Evolutionary conservation across 1,140 invertebrate species (phyloP).

Genomic region (Orius insidiosus): DNA sequence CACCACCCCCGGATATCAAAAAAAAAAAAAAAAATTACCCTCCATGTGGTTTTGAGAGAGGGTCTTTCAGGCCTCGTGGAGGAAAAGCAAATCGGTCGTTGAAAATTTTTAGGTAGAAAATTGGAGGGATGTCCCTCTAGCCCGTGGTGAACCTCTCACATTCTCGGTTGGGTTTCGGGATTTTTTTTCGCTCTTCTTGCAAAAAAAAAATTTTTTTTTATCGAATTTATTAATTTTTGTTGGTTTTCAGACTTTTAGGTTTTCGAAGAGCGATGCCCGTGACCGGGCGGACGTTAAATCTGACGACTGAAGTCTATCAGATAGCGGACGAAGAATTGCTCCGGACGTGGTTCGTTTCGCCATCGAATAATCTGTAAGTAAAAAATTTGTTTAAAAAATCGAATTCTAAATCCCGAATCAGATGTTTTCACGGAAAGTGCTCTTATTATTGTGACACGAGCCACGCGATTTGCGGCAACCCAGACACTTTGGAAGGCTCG

Average conservation of each 20-base stretch:
- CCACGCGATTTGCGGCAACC: constrained; percentile 92
- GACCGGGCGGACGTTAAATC: constrained; percentile 74
- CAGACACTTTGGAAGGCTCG: constrained; percentile 87
- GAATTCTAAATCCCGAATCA: constrained; percentile 20
- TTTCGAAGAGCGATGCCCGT: constrained; percentile 84
- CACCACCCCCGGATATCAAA: too few species aligned
- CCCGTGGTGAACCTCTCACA: too few species aligned
- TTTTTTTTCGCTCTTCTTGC: too few species aligned
- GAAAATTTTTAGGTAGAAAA: too few species aligned
- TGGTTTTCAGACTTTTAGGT: constrained; percentile 52
- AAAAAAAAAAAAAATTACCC: too few species aligned
- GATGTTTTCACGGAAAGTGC: constrained; percentile 87
- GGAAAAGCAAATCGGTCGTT: too few species aligned
- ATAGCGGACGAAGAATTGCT: constrained; percentile 75
- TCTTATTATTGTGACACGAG: constrained; percentile 98
- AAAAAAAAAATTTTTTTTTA: too few species aligned
- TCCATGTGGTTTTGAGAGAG: too few species aligned
- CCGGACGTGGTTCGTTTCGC: constrained; percentile 90
- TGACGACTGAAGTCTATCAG: constrained; percentile 84
- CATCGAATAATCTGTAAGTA: constrained; percentile 49
- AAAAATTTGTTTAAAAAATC: not conserved
- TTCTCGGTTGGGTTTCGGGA: too few species aligned
- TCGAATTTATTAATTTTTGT: too few species aligned
- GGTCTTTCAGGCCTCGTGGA: too few species aligned
- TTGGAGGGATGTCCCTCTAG: too few species aligned